Evolutionary conservation across 2,113 vertebrate genomes (phyloP).

Genomic region (Eclectus roratus): DNA sequence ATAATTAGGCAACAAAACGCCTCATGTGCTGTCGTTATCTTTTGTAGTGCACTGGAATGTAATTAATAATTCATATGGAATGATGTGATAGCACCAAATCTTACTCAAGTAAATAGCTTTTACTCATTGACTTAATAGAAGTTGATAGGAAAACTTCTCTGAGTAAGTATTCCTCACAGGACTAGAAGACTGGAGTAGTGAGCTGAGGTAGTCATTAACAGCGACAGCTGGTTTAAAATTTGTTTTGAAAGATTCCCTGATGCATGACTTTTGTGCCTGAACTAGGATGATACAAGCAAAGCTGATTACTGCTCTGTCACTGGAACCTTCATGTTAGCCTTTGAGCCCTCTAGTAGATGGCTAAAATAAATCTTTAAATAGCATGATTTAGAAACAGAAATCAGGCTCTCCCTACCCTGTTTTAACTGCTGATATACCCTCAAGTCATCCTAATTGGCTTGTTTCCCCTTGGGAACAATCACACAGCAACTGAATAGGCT

Average conservation of each 20-base stretch:
- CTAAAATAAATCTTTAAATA: conserved; percentile 35
- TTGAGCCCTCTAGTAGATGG: not conserved
- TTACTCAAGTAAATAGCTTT: conserved; percentile 38
- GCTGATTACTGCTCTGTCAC: conserved; percentile 32
- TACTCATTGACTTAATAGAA: conserved; percentile 23
- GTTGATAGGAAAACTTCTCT: not conserved
- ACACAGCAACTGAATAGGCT: not conserved
- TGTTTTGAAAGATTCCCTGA: conserved; percentile 26
- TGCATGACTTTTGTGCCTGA: conserved; percentile 41
- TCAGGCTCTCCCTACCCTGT: not conserved
- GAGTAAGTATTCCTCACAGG: conserved; percentile 18
- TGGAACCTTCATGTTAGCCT: not conserved
- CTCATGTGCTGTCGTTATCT: not conserved
- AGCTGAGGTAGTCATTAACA: conserved; percentile 3
- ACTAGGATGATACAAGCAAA: conserved; percentile 29
- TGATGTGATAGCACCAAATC: conserved; percentile 15
- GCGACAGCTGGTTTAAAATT: not conserved
- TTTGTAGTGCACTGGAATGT: not conserved
- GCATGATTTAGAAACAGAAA: not conserved
- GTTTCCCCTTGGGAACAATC: not conserved
- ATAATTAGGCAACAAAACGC: conserved; percentile 24
- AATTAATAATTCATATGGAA: conserved; percentile 59
- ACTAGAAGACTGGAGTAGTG: not conserved
- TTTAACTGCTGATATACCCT: conserved; percentile 11
- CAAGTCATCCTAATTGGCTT: not conserved